A percentile compares a stretch with the other conserved stretches of the same genome.
These are phyloP conservation scores for Takifugu bimaculatus DNA, from an alignment of 2,113 vertebrate genomes.

Conservation along the genomic window DNA sequence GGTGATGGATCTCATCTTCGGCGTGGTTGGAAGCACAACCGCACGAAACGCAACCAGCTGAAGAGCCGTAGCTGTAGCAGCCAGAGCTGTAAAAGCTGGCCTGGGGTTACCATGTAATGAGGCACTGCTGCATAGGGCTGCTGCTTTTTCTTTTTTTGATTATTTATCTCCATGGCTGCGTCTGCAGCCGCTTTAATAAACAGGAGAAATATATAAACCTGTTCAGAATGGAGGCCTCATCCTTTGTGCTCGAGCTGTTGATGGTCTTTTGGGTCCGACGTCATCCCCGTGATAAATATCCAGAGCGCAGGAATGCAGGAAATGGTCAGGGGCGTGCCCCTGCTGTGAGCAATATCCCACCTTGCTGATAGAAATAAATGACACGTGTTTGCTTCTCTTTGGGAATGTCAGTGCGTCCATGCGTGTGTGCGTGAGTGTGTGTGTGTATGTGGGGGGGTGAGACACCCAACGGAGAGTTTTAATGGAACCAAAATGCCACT, in stretches of 20 bases:
- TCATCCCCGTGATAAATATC: too few relatives aligned
- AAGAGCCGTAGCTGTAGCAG: too few relatives aligned
- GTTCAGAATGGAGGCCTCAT: conserved; percentile 10
- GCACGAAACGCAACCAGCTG: not conserved
- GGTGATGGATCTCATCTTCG: not conserved
- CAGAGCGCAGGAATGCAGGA: too few relatives aligned
- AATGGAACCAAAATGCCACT: not conserved
- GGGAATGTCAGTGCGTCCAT: conserved; percentile 4
- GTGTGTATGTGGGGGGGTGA: too few relatives aligned
- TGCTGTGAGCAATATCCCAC: conserved; percentile 37
- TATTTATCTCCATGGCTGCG: conserved; percentile 27
- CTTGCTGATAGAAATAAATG: conserved; percentile 55
- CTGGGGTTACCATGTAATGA: conserved; percentile 42
- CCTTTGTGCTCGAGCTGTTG: conserved; percentile 9
- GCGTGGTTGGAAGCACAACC: conserved; percentile 5
- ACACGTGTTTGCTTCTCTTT: conserved; percentile 43
- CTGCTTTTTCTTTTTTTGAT: conserved; percentile 5
- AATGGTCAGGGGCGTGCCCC: conserved; percentile 1
- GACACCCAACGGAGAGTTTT: too few relatives aligned
- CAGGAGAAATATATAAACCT: conserved; percentile 1
- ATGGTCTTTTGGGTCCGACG: conserved; percentile 7
- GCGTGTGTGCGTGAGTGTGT: conserved; percentile 4
- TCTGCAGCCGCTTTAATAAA: conserved; percentile 28
- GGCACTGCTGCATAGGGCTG: conserved; percentile 11
- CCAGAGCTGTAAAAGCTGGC: conserved; percentile 9